Conservation (phyloP, 2,113 vertebrate species). For the Pipra filicauda region DNA sequence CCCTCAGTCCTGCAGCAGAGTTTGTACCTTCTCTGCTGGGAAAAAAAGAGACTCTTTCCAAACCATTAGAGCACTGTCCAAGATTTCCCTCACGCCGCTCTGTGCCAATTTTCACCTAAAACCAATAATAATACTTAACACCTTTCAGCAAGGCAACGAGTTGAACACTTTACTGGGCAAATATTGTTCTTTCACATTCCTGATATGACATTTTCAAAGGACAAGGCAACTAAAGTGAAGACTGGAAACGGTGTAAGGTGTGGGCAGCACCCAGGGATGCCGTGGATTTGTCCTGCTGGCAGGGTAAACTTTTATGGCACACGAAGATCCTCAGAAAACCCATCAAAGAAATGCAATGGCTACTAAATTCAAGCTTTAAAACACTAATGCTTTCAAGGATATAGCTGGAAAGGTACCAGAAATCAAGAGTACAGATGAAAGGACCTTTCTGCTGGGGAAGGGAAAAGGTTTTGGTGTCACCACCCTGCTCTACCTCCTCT, state of each 20-base stretch:
- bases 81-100: neutral
- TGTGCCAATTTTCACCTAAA: neutral
- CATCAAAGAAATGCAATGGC: neutral
- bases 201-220: neutral
- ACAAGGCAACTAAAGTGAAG: neutral
- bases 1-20: neutral
- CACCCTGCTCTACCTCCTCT: neutral
- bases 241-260: neutral
- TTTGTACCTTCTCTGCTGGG: neutral
- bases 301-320: neutral
- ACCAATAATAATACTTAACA: neutral
- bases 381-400: neutral
- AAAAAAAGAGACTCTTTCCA: neutral
- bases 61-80: neutral
- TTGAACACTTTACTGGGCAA: fast-evolving
- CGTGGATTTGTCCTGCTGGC: fast-evolving
- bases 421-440: neutral
- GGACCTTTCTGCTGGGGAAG: neutral
- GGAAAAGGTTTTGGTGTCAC: neutral
- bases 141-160: neutral
- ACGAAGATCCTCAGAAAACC: neutral
- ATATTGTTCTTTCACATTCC: neutral
- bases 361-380: neutral
- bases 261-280: neutral
- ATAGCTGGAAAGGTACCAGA: neutral